Conservation (phyloP, 2,797 vertebrate genomes). For the Gouania willdenowi region DNA sequence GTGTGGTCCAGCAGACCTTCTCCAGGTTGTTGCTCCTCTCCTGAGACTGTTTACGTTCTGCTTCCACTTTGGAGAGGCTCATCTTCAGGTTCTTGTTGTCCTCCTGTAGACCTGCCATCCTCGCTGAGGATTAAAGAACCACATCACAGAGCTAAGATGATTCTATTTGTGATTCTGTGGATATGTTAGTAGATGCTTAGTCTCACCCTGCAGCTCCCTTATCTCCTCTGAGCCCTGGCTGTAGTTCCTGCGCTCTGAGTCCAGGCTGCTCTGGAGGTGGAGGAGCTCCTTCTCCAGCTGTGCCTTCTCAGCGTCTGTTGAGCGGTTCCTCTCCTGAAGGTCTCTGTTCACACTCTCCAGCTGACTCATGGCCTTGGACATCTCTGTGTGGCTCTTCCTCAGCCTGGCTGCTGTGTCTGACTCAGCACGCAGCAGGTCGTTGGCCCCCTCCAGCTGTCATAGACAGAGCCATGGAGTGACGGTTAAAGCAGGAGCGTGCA, state of each 20-base stretch:
- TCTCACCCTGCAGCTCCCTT: slow-evolving; percentile 90
- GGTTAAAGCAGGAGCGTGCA: no score
- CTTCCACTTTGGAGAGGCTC: slow-evolving; percentile 86
- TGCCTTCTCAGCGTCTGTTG: slow-evolving; percentile 81
- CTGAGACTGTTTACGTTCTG: slow-evolving; percentile 89
- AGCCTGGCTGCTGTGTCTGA: slow-evolving; percentile 92
- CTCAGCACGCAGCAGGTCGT: slow-evolving; percentile 90
- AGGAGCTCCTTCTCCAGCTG: slow-evolving; percentile 90
- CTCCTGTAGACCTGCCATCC: slow-evolving; percentile 88
- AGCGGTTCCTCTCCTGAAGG: slow-evolving; percentile 88
- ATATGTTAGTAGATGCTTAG: no score
- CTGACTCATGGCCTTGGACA: slow-evolving; percentile 88
- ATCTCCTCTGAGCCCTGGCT: slow-evolving; percentile 96
- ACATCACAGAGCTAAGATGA: no score
- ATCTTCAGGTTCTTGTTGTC: slow-evolving; percentile 90
- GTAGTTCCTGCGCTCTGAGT: slow-evolving; percentile 89
- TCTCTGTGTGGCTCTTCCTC: slow-evolving; percentile 92
- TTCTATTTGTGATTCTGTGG: no score
- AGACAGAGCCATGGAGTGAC: neutral
- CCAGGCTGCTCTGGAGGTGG: slow-evolving; percentile 88
- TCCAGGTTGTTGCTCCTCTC: slow-evolving; percentile 92
- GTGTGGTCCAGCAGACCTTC: no score
- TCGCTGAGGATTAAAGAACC: slow-evolving; percentile 66
- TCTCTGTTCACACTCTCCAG: slow-evolving; percentile 90
- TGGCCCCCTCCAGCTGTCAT: slow-evolving; percentile 95